Evolutionary conservation across 2,888 invertebrate genomes (phyloP).

Genomic region (Stenchaetothrips biformis): DNA sequence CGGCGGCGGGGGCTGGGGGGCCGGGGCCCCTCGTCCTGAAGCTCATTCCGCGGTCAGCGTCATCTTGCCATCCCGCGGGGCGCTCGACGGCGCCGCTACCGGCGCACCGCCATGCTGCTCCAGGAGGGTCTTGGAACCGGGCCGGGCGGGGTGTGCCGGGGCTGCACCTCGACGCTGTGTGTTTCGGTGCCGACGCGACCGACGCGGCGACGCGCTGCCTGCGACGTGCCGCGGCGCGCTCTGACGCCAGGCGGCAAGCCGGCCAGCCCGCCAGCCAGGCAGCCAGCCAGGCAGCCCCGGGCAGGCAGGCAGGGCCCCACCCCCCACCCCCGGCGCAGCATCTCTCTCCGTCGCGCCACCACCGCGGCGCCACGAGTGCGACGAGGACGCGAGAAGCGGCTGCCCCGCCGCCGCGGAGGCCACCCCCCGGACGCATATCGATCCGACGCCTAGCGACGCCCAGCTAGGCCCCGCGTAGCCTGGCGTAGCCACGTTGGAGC

Average conservation of each 20-base stretch:
- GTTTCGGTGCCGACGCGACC: background rate
- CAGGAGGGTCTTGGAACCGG: background rate
- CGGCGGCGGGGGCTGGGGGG: background rate
- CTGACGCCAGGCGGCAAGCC: background rate
- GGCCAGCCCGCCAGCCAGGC: background rate
- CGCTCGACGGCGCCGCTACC: background rate
- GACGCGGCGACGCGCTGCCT: background rate
- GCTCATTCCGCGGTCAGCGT: background rate
- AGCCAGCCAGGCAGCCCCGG: no score
- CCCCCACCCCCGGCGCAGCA: no score
- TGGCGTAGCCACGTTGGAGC: no score
- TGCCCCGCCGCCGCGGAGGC: no score
- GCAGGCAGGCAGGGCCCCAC: no score
- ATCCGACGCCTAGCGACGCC: no score
- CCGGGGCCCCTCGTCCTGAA: constrained; percentile 3
- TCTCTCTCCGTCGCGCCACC: no score
- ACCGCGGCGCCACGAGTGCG: no score
- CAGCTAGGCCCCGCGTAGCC: no score
- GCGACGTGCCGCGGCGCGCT: background rate
- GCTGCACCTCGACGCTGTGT: background rate
- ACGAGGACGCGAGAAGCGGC: no score
- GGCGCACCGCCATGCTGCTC: background rate
- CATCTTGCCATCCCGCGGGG: background rate
- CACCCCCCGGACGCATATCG: no score
- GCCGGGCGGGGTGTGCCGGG: background rate